phyloP scores from a whole-genome alignment of 2,113 vertebrate species.

The Tinamus guttatus region DNA sequence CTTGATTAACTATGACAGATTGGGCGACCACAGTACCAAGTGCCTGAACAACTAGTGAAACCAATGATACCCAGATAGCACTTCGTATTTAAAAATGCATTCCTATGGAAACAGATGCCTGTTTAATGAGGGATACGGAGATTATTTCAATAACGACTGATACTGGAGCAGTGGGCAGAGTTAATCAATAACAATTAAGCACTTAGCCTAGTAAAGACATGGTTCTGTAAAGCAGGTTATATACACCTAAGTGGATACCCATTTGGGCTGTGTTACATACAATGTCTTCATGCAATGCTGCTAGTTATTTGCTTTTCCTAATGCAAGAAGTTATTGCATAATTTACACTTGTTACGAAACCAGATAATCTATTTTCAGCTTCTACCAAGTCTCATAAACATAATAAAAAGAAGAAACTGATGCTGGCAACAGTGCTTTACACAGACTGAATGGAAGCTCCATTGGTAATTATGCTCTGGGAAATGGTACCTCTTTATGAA shows the following conservation, averaged over 20 bases:
- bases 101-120: constrained; percentile 86
- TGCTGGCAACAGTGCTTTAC: constrained; percentile 43
- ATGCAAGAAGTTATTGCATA: constrained; percentile 18
- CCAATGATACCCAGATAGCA: constrained; percentile 73
- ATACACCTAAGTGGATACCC: constrained; percentile 73
- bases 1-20: constrained; percentile 95
- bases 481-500: constrained; percentile 65
- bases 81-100: constrained; percentile 83
- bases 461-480: constrained; percentile 51
- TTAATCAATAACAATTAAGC: constrained; percentile 85
- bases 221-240: constrained; percentile 80
- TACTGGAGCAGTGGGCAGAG: constrained; percentile 81
- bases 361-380: constrained; percentile 21
- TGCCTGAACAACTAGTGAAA: constrained; percentile 81
- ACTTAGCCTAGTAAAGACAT: constrained; percentile 76
- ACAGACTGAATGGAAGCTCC: constrained; percentile 57
- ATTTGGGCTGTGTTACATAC: constrained; percentile 33
- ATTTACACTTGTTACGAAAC: constrained; percentile 7
- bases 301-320: constrained; percentile 32
- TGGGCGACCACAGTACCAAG: constrained; percentile 82
- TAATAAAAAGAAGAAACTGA: constrained; percentile 40
- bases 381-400: constrained; percentile 25
- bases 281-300: constrained; percentile 70
- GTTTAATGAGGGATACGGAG: constrained; percentile 79
- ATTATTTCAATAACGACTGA: constrained; percentile 85